phyloP scores from a whole-genome alignment of 2,888 invertebrate species.

The Neocrepidodera transversa region DNA sequence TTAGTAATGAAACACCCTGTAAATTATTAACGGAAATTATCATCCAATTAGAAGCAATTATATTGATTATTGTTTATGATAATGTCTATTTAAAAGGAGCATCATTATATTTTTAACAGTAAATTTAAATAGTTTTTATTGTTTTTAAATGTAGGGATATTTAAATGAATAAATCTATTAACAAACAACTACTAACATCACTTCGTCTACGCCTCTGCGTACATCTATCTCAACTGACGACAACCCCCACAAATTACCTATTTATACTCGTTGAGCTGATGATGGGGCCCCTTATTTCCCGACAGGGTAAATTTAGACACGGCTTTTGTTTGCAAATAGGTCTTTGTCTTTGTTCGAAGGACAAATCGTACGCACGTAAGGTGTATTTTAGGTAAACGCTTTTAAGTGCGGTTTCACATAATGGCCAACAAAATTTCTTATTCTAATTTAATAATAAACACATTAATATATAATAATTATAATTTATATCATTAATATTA shows the following conservation, averaged over 20 bases:
- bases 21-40: too few relatives aligned
- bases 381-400: conserved; percentile 18
- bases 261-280: conserved; percentile 28
- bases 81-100: too few relatives aligned
- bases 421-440: background rate
- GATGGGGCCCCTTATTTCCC: conserved; percentile 20
- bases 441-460: background rate
- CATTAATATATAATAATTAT: too few relatives aligned
- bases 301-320: conserved; percentile 25
- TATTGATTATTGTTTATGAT: too few relatives aligned
- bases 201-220: background rate
- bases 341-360: conserved; percentile 27
- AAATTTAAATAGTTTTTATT: too few relatives aligned
- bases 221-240: conserved; percentile 5
- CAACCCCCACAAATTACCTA: conserved; percentile 26
- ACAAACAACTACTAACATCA: too few relatives aligned
- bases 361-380: conserved; percentile 23
- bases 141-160: too few relatives aligned
- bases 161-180: too few relatives aligned
- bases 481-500: too few relatives aligned
- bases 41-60: too few relatives aligned
- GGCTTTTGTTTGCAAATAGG: conserved; percentile 22
- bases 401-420: conserved; percentile 7
- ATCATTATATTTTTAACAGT: too few relatives aligned
- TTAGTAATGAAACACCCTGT: too few relatives aligned